Percentiles rank a stretch among this genome's conserved stretches.
Conservation (phyloP, 2,113 vertebrate genomes). For the Emydocephalus ijimae region DNA sequence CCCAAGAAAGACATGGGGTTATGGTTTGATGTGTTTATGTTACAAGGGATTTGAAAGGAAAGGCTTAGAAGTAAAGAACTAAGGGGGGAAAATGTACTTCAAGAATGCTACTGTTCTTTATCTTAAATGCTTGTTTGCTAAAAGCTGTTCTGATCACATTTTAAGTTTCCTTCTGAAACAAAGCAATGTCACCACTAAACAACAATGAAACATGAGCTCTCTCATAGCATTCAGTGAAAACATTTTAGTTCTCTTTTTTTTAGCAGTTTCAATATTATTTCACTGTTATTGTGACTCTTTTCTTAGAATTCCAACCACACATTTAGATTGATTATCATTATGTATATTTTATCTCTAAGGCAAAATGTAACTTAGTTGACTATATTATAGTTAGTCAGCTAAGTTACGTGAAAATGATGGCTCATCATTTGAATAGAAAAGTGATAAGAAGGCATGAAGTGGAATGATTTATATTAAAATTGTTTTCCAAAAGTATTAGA, state of each 20-base stretch:
- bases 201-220: not conserved
- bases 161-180: not conserved
- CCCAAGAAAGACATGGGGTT: constrained; percentile 19
- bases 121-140: constrained; percentile 18
- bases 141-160: not conserved
- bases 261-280: constrained; percentile 2
- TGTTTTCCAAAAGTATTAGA: constrained; percentile 7
- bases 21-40: constrained; percentile 29
- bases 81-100: constrained; percentile 27
- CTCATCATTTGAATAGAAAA: not conserved
- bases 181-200: not conserved
- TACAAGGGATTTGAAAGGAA: constrained; percentile 32
- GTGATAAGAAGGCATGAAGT: not conserved
- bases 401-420: constrained; percentile 6
- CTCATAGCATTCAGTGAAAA: not conserved
- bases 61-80: constrained; percentile 3
- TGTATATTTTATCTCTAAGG: constrained; percentile 9
- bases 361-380: constrained; percentile 23
- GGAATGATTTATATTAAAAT: constrained; percentile 11
- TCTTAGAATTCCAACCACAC: constrained; percentile 36
- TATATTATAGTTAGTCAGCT: constrained; percentile 24
- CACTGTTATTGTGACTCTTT: not conserved
- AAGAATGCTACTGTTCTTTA: not conserved
- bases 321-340: constrained; percentile 37
- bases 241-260: not conserved